These are phyloP conservation scores for Diphyllodes magnificus DNA, from an alignment of 2,113 vertebrate species.

Conservation along the genomic window DNA sequence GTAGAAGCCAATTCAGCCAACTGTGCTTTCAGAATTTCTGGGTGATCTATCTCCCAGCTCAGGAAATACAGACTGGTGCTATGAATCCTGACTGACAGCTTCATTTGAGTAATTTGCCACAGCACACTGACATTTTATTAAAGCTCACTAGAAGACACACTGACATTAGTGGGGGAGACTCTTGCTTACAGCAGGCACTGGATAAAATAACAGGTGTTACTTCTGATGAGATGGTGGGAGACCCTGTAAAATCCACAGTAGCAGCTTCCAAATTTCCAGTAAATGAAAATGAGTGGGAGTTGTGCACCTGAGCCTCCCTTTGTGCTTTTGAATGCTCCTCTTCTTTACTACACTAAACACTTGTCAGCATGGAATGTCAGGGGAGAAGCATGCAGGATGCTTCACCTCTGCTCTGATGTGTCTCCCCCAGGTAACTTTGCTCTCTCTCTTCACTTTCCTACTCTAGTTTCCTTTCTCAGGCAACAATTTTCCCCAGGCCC, in stretches of 20 bases:
- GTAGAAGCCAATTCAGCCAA: neutral
- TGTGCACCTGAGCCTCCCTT: neutral
- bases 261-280: neutral
- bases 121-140: neutral
- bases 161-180: neutral
- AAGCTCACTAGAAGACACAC: neutral
- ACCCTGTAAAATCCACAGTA: neutral
- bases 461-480: neutral
- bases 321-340: neutral
- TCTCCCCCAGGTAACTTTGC: neutral
- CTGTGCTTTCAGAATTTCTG: neutral
- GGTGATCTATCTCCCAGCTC: neutral
- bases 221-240: neutral
- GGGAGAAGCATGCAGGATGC: neutral
- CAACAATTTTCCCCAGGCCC: neutral
- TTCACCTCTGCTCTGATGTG: neutral
- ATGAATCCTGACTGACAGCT: conserved; percentile 7
- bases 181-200: neutral
- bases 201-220: neutral
- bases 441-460: neutral
- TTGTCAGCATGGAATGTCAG: neutral
- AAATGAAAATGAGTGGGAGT: neutral
- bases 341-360: neutral
- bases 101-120: neutral
- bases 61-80: neutral